Base-by-base conservation (phyloP, 2,888 invertebrate genomes). In the Drosophila mimetica region DNA sequence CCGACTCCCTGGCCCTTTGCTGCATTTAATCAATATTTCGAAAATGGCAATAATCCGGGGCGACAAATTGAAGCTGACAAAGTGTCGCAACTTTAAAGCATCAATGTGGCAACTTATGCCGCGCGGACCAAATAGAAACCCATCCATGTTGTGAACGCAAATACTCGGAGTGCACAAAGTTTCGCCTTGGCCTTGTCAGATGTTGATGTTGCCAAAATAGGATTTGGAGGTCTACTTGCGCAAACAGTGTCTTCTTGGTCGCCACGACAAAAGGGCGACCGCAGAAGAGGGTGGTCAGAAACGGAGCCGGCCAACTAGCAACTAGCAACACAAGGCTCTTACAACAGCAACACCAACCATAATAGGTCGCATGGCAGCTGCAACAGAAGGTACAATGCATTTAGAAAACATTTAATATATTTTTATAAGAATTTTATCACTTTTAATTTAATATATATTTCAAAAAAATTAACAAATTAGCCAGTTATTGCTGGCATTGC, bases 11-110 rank as follows among this genome's bases (percentile, higher is more conserved):
- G 51, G 37, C 30, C 41, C 41, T 57, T 55, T 1, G 30, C 39
- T 58, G 42, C 59, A 66, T 54, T 71, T 64, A 81, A 82, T 76
- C 76, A 82, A 85, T 82, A 79, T 67, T 67, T 69, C 58, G 53
- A 18, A 46, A 46, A 46, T 4, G 46, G 3, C 46, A 54, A 18
- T 58, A 37, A 32, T 25, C 25, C 13, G 28, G 28, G 30, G 16
- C 16, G 11, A 60, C 69, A 72, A 79, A 79, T 75, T 13, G 69
- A 75, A 74, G 70, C 65, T 70, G 75, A 58, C 66, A 80, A 84
- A 74, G 71, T 71, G 81, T 84, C 67, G 18, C 3, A 37, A 18
- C 9, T 66, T 50, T 60, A 44, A 61, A 28, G 57, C 18, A 20
- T 5, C 18, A 18, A 13, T 34, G 2, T 13, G 18, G 4, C n/a